Conservation (phyloP, 2,797 vertebrate species). For the Gymnodraco acuticeps region DNA sequence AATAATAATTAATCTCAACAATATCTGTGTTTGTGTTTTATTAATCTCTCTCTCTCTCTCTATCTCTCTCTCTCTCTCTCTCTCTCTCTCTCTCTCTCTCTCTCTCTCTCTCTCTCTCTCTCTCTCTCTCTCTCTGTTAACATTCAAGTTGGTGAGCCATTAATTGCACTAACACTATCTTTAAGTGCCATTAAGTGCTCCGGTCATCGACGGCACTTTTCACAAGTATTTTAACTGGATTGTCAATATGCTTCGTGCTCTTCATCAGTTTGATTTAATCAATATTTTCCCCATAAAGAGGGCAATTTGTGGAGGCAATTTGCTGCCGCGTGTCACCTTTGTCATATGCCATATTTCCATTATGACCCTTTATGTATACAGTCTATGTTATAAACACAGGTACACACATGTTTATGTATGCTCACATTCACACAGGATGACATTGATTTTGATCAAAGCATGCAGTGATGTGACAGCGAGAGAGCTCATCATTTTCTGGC, state of each 20-base stretch:
- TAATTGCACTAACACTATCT: conserved; percentile 4
- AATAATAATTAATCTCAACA: no score
- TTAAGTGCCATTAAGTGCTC: conserved; percentile 30
- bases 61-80: no score
- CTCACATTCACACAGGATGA: conserved; percentile 3
- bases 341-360: conserved; percentile 4
- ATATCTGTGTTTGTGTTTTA: no score
- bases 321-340: conserved; percentile 41
- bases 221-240: conserved; percentile 55
- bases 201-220: conserved; percentile 50
- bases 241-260: conserved; percentile 54
- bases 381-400: background rate
- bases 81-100: no score
- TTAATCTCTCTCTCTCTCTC: no score
- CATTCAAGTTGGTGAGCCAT: no score
- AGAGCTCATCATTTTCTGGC: conserved; percentile 53
- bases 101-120: no score
- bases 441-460: conserved; percentile 30
- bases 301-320: conserved; percentile 51
- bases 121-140: no score
- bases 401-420: conserved; percentile 26
- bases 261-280: conserved; percentile 49
- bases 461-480: conserved; percentile 10
- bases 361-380: background rate
- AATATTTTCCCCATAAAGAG: conserved; percentile 51